Conservation (phyloP, 64 coral and sea anemone genomes). For the Stichodactyla helianthus region DNA sequence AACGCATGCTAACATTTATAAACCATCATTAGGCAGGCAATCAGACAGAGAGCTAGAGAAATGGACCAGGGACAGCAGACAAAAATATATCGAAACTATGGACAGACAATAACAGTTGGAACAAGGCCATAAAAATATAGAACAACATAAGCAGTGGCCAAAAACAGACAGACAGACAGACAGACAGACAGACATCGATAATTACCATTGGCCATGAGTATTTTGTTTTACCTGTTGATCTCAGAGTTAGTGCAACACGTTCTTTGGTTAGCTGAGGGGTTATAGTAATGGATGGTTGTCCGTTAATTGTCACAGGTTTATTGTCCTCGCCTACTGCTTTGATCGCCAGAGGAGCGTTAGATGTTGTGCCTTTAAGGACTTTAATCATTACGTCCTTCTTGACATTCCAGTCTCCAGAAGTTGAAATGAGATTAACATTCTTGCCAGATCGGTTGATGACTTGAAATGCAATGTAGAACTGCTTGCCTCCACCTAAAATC, state of each 20-base stretch:
- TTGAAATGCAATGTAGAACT: conserved; percentile 47
- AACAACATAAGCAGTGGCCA: no score
- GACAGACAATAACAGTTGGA: no score
- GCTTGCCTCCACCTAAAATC: conserved; percentile 31
- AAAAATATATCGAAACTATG: no score
- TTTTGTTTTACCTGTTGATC: background rate
- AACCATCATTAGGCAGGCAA: no score
- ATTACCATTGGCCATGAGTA: background rate
- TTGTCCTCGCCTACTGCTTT: conserved; percentile 12
- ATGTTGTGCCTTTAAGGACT: conserved; percentile 53
- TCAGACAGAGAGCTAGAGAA: no score
- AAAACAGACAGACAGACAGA: no score
- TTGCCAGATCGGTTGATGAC: conserved; percentile 56
- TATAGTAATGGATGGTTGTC: background rate
- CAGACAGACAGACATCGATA: no score
- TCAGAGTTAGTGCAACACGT: background rate
- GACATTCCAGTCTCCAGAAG: conserved; percentile 14
- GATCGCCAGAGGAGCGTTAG: conserved; percentile 44
- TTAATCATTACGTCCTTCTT: conserved; percentile 52
- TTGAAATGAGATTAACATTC: conserved; percentile 18
- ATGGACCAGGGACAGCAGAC: no score
- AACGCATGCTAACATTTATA: no score
- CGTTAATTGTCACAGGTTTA: conserved; percentile 37
- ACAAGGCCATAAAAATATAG: no score
- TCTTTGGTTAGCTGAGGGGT: conserved; percentile 24